Conservation (phyloP, 2,113 vertebrate species). For the Phaethornis superciliosus region DNA sequence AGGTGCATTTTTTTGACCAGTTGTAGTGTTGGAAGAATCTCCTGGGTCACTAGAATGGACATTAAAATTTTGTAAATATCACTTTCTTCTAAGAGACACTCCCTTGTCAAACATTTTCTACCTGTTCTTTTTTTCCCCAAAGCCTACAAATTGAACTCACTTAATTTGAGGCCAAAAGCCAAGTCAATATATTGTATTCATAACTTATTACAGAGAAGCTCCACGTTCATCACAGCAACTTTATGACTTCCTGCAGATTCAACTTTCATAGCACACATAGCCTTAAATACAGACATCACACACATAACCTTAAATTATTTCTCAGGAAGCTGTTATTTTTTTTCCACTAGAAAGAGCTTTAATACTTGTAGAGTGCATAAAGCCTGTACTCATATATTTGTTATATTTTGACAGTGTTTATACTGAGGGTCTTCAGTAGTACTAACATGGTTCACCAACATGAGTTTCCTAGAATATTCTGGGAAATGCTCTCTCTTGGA, state of each 20-base stretch:
- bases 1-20: neutral
- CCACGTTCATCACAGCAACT: neutral
- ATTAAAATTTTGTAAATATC: neutral
- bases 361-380: neutral
- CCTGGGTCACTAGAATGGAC: neutral
- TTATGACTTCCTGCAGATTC: neutral
- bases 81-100: neutral
- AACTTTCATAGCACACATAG: neutral
- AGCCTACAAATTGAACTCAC: neutral
- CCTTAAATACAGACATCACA: too few species aligned
- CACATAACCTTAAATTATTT: neutral
- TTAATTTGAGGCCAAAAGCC: neutral
- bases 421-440: neutral
- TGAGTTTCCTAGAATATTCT: neutral
- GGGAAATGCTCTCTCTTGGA: neutral
- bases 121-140: neutral
- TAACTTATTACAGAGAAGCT: conserved; percentile 27
- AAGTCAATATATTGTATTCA: neutral
- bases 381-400: neutral
- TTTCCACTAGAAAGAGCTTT: neutral
- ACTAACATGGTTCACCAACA: neutral
- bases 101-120: neutral
- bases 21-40: neutral
- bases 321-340: neutral
- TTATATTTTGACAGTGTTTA: neutral